Evolutionary conservation across 2,888 invertebrate genomes (phyloP).

Genomic region (Cartodere bifasciata): DNA sequence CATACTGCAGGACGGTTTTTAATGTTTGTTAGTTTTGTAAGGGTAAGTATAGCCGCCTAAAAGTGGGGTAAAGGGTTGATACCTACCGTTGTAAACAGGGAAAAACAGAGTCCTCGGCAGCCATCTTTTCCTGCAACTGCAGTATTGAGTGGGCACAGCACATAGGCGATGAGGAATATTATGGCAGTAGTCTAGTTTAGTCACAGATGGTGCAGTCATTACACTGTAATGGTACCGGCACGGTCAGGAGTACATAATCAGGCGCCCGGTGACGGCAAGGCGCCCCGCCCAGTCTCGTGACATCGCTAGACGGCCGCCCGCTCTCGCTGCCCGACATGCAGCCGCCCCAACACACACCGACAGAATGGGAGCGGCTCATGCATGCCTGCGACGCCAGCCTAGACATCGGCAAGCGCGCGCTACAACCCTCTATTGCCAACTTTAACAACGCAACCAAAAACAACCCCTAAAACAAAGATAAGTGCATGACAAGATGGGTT

Average conservation of each 20-base stretch:
- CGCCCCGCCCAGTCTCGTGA: slow-evolving; percentile 36
- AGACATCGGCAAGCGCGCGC: too few relatives aligned
- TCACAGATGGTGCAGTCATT: slow-evolving; percentile 28
- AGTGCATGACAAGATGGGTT: too few relatives aligned
- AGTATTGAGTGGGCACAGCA: slow-evolving; percentile 5
- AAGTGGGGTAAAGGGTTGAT: too few relatives aligned
- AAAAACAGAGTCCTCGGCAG: slow-evolving; percentile 27
- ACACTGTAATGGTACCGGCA: slow-evolving; percentile 18
- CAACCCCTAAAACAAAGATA: too few relatives aligned
- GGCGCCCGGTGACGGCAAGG: slow-evolving; percentile 31
- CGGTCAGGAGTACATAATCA: too few relatives aligned
- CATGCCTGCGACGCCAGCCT: too few relatives aligned
- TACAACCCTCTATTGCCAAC: too few relatives aligned
- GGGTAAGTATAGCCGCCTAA: too few relatives aligned
- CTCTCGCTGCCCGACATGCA: slow-evolving; percentile 32
- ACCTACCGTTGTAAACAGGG: slow-evolving; percentile 28
- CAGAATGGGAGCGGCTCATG: slow-evolving; percentile 48
- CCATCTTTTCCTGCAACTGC: slow-evolving; percentile 27
- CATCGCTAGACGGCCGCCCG: slow-evolving; percentile 34
- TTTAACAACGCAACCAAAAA: too few relatives aligned
- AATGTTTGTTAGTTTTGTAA: too few relatives aligned
- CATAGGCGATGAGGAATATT: slow-evolving; percentile 13
- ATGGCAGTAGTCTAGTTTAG: slow-evolving; percentile 21
- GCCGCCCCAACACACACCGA: slow-evolving; percentile 38
- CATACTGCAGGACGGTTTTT: too few relatives aligned